Evolutionary conservation across 2,113 vertebrate species (phyloP), one percentile per base, ranked within the genome.

Genomic region (Tragelaphus scriptus): DNA sequence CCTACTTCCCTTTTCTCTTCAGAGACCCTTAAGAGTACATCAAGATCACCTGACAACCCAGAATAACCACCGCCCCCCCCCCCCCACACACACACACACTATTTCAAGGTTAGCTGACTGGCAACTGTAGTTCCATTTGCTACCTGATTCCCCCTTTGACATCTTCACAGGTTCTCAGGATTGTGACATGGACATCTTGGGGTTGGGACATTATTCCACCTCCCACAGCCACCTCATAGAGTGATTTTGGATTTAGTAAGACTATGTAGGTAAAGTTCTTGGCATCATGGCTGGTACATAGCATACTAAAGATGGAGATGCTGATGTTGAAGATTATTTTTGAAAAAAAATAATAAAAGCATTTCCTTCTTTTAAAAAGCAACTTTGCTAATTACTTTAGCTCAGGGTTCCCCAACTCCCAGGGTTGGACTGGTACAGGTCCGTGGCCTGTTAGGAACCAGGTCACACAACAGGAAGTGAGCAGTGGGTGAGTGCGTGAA

Each of bases 171-270:
- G 8, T 61, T 36, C 13, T 9, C 15, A 15, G 68, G n/a, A 56
- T 36, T 49, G 12, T 56, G 85, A 36, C n/a, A 4, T 16, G 61
- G 55, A 6, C 10, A 15, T 77, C 49, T n/a, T 53, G 2, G 5
- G 21, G 17, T 7, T n/a, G 23, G 19, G 26, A 11, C 8, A 1
- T 17, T 21, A 25, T 49, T 17, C 85, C 89, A 6, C 32, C 55
- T 14, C 7, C 21, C 13, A 1, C 1, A 26, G 32, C 44, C 14
- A 2, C 12, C 7, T 80, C 3, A 2, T 0, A 12, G 44, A 58
- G 6, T 40, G 19, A 21, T 4, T 68, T 8, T 32, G 26, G 16
- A 7, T 12, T 91, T 36, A 53, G 12, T 26, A 59, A 47, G 28
- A 75, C 28, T 55, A 59, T 5, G 28, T 23, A 40, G 30, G 9